These are phyloP conservation scores for Metridium senile DNA, from an alignment of 92 coral and sea anemone genomes.

Conservation along the genomic window DNA sequence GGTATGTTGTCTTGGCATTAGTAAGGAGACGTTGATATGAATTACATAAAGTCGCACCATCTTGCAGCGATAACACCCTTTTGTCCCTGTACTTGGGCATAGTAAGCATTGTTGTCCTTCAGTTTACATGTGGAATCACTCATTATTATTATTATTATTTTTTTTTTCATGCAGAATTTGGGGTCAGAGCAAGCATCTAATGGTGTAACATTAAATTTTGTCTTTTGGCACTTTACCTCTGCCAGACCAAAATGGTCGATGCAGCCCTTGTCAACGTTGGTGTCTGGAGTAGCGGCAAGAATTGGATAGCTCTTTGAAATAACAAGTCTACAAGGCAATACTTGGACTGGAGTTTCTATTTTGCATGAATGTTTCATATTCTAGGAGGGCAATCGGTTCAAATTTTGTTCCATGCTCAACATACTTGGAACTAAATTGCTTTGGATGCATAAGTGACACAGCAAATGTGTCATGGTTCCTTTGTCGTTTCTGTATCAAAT, in stretches of 20 bases:
- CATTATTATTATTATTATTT: too few relatives aligned
- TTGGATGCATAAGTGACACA: conserved; percentile 29
- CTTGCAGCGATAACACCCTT: conserved; percentile 50
- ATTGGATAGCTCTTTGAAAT: conserved; percentile 24
- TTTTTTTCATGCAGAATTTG: conserved; percentile 36
- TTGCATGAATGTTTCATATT: conserved; percentile 37
- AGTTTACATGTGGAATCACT: conserved; percentile 18
- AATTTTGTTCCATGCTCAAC: conserved; percentile 41
- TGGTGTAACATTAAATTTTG: conserved; percentile 40
- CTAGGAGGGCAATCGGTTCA: conserved; percentile 44
- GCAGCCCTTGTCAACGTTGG: conserved; percentile 45
- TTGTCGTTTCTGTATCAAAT: conserved; percentile 39
- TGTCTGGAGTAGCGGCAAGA: conserved; percentile 49
- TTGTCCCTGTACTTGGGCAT: conserved; percentile 57
- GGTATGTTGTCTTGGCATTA: too few relatives aligned
- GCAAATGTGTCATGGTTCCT: conserved; percentile 48
- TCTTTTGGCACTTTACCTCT: conserved; percentile 53
- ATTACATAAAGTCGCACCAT: conserved; percentile 62
- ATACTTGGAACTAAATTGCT: conserved; percentile 16
- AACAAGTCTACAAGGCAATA: conserved; percentile 29
- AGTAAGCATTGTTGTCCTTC: conserved; percentile 22
- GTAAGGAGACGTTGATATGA: too few relatives aligned
- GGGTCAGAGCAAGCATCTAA: conserved; percentile 49
- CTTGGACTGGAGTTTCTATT: conserved; percentile 18
- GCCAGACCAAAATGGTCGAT: conserved; percentile 45